phyloP scores from a whole-genome alignment of 2,113 vertebrate species.

The Bufo bufo region DNA sequence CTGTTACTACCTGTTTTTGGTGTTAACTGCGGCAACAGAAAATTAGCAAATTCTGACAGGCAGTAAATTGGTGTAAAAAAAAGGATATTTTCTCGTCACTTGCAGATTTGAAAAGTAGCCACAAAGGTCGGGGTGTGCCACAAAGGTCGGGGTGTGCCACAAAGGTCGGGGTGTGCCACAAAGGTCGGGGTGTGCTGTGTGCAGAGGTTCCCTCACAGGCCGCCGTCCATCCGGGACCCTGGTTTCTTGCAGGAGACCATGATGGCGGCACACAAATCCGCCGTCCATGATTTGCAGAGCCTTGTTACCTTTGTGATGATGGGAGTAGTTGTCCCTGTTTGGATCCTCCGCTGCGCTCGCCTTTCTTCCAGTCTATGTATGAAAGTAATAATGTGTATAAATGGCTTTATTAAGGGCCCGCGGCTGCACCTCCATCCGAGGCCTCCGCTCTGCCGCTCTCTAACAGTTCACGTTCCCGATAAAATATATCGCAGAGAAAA shows the following conservation, averaged over 20 bases:
- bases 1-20: too few relatives aligned
- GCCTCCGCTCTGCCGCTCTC: background rate
- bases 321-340: background rate
- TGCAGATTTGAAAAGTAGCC: too few relatives aligned
- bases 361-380: background rate
- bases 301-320: background rate
- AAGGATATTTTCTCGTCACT: too few relatives aligned
- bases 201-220: too few relatives aligned
- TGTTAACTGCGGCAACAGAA: too few relatives aligned
- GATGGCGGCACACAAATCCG: background rate
- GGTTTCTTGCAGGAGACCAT: background rate
- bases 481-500: slow-evolving; percentile 52
- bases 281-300: background rate
- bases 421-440: background rate
- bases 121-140: too few relatives aligned
- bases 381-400: slow-evolving; percentile 38
- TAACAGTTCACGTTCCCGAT: slow-evolving; percentile 26
- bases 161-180: too few relatives aligned
- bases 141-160: too few relatives aligned
- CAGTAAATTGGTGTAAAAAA: too few relatives aligned
- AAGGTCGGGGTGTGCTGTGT: too few relatives aligned
- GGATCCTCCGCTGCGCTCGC: background rate
- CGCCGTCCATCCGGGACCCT: too few relatives aligned
- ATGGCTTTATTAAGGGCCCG: slow-evolving; percentile 40
- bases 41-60: too few relatives aligned